Conservation (phyloP, 2,888 invertebrate genomes). For the Phengaris arion region DNA sequence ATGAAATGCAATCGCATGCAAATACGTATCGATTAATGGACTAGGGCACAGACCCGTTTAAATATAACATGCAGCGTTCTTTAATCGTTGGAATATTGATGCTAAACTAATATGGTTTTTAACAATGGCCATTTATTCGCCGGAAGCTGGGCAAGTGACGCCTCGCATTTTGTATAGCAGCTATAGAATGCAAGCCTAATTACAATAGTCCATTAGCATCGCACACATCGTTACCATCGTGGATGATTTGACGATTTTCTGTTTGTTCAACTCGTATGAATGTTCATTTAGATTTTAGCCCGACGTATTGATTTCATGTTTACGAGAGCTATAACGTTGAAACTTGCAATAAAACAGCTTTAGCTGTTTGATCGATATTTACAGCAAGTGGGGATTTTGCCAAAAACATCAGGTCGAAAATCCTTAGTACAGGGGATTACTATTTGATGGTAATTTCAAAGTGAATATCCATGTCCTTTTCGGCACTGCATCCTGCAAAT, state of each 20-base stretch:
- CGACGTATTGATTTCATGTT: neutral
- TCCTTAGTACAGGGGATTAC: neutral
- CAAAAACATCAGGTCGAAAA: neutral
- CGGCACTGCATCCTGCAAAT: constrained; percentile 1
- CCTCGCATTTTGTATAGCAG: neutral
- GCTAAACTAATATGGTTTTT: neutral
- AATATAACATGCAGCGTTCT: neutral
- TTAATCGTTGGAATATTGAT: neutral
- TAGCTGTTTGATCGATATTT: neutral
- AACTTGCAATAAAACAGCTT: neutral
- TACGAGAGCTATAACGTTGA: neutral
- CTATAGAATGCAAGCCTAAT: neutral
- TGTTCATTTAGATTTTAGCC: neutral
- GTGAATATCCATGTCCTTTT: constrained; percentile 6
- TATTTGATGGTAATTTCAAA: neutral
- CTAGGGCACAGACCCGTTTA: constrained; percentile 1
- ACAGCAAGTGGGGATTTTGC: neutral
- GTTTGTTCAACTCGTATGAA: neutral
- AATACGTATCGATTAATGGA: constrained; percentile 5
- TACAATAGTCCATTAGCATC: constrained; percentile 4
- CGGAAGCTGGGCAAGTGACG: neutral
- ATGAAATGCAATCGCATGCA: constrained; percentile 7
- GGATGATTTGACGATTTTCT: constrained; percentile 11
- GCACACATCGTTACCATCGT: neutral
- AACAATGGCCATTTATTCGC: neutral